Evolutionary conservation across 2,113 vertebrate species (phyloP).

Genomic region (Actenoides hombroni): DNA sequence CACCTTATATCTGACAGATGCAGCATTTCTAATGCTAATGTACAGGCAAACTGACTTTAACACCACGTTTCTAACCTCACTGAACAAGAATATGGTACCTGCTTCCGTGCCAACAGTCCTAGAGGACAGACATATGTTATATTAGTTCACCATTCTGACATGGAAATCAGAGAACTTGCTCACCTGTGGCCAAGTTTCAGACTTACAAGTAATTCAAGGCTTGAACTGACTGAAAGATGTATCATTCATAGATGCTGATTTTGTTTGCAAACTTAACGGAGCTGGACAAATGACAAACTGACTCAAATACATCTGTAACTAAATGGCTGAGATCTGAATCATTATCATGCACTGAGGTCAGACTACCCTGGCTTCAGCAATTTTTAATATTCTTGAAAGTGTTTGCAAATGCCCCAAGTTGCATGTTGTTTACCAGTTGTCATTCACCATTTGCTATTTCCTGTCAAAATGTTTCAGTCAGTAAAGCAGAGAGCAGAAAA

Average conservation of each 20-base stretch:
- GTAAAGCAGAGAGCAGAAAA: constrained; percentile 64
- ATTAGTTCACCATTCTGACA: background rate
- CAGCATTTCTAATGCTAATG: background rate
- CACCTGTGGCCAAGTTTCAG: background rate
- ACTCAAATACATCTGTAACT: background rate
- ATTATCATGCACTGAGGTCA: constrained; percentile 39
- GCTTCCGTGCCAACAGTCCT: background rate
- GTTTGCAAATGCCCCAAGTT: constrained; percentile 5
- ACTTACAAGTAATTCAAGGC: background rate
- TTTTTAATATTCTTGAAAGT: constrained; percentile 20
- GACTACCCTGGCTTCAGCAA: background rate
- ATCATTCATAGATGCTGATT: background rate
- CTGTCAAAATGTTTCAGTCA: constrained; percentile 63
- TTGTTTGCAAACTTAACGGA: background rate
- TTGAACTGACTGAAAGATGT: background rate
- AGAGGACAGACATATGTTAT: background rate
- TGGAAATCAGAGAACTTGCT: background rate
- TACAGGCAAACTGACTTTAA: background rate
- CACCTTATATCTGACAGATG: background rate
- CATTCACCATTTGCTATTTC: constrained; percentile 46
- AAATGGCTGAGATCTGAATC: background rate
- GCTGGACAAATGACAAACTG: constrained; percentile 18
- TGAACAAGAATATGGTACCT: background rate
- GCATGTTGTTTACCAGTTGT: constrained; percentile 31
- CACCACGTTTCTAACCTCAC: background rate